Conservation (phyloP, 1,140 invertebrate species). For the Dendrolimus punctatus region DNA sequence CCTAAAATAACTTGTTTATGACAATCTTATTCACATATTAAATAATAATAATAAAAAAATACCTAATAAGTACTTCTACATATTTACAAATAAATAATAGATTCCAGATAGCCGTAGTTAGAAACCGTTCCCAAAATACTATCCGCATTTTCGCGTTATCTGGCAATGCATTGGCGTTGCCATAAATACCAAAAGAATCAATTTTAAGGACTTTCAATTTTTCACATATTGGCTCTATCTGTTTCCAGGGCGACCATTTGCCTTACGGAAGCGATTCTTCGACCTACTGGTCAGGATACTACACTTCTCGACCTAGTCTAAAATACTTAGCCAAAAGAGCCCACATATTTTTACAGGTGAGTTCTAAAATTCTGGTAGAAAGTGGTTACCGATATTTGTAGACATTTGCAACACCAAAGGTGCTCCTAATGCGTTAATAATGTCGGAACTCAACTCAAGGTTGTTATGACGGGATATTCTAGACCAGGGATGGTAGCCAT, state of each 20-base stretch:
- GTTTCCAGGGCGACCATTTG: slow-evolving; percentile 76
- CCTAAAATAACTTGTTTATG: background rate
- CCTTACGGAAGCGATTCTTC: slow-evolving; percentile 82
- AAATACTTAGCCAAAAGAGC: slow-evolving; percentile 77
- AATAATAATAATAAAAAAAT: no score
- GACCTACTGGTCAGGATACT: slow-evolving; percentile 89
- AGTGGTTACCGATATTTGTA: background rate
- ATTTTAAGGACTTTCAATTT: background rate
- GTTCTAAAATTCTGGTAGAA: background rate
- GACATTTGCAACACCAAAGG: no score
- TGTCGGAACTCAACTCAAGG: no score
- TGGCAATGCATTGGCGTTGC: no score
- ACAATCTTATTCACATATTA: background rate
- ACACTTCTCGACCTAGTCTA: slow-evolving; percentile 80
- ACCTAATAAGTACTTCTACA: no score
- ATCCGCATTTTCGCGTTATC: no score
- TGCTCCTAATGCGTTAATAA: background rate
- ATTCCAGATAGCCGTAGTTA: no score
- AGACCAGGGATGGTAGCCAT: no score
- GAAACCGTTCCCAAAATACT: no score
- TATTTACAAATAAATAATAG: no score
- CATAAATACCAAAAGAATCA: no score
- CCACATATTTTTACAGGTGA: slow-evolving; percentile 79
- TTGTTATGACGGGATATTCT: no score
- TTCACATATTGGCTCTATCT: slow-evolving; percentile 3